Evolutionary conservation across 2,113 vertebrate genomes (phyloP).

Genomic region (Nipponia nippon): DNA sequence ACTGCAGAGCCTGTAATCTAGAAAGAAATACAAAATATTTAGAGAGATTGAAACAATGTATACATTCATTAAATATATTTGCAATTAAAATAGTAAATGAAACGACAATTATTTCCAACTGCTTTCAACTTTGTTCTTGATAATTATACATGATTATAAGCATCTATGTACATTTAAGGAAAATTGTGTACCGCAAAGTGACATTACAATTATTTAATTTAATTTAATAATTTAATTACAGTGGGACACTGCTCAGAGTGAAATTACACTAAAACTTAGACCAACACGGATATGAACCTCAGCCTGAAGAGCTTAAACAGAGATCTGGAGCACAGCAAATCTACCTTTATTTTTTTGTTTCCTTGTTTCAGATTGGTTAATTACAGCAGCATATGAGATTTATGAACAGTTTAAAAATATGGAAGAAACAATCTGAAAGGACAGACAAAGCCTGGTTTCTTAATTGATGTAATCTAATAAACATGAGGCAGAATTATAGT

Average conservation of each 20-base stretch:
- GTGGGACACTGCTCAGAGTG: neutral
- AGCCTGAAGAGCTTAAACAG: neutral
- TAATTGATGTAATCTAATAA: constrained; percentile 52
- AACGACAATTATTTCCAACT: neutral
- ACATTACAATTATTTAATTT: constrained; percentile 6
- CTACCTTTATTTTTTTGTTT: neutral
- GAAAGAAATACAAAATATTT: neutral
- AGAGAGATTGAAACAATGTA: neutral
- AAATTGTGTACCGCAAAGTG: neutral
- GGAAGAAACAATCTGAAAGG: constrained; percentile 9
- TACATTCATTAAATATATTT: neutral
- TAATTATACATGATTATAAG: neutral
- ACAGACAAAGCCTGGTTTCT: constrained; percentile 41
- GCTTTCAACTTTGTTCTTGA: neutral
- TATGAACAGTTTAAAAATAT: constrained; percentile 23
- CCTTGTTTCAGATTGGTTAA: neutral
- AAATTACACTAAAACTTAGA: neutral
- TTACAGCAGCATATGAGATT: constrained; percentile 9
- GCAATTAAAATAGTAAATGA: neutral
- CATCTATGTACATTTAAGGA: neutral
- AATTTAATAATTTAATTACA: constrained; percentile 4
- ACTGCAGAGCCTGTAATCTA: neutral
- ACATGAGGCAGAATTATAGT: constrained; percentile 43
- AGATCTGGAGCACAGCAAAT: neutral
- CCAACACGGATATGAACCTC: neutral